phyloP scores from a whole-genome alignment of 2,888 invertebrate species.

The Hirudinaria manillensis region DNA sequence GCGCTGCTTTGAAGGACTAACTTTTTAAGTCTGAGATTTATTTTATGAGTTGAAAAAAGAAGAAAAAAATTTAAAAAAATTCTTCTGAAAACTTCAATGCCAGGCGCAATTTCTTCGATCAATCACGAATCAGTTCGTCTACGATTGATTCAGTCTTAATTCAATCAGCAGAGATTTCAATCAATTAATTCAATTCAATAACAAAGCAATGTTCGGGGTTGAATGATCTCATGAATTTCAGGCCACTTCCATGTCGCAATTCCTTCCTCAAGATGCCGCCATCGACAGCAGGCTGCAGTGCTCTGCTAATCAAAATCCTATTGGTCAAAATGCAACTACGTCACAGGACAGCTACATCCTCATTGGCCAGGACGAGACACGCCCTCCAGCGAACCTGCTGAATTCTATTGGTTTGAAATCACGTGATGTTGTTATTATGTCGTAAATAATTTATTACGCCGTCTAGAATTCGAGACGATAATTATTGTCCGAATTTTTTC shows the following conservation, averaged over 20 bases:
- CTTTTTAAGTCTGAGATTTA: too few relatives aligned
- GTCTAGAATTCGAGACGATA: conserved; percentile 4
- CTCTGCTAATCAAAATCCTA: background rate
- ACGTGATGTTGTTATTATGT: conserved; percentile 4
- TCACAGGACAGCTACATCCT: conserved; percentile 11
- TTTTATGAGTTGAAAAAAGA: too few relatives aligned
- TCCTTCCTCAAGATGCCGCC: background rate
- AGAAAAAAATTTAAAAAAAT: too few relatives aligned
- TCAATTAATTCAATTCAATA: too few relatives aligned
- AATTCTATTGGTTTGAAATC: conserved; percentile 16
- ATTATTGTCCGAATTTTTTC: background rate
- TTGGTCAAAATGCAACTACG: background rate
- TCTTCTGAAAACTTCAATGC: too few relatives aligned
- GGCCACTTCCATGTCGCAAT: conserved; percentile 1
- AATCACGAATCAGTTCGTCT: too few relatives aligned
- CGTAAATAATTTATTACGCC: background rate
- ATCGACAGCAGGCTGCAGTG: conserved; percentile 13
- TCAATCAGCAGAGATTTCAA: too few relatives aligned
- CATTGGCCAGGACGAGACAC: conserved; percentile 1
- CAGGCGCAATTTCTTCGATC: too few relatives aligned
- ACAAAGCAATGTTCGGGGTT: too few relatives aligned
- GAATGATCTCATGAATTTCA: background rate
- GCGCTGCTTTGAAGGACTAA: too few relatives aligned
- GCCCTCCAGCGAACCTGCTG: conserved; percentile 12
- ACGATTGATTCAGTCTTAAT: too few relatives aligned